Conservation (phyloP, 1,140 invertebrate genomes). For the Anthonomus grandis region DNA sequence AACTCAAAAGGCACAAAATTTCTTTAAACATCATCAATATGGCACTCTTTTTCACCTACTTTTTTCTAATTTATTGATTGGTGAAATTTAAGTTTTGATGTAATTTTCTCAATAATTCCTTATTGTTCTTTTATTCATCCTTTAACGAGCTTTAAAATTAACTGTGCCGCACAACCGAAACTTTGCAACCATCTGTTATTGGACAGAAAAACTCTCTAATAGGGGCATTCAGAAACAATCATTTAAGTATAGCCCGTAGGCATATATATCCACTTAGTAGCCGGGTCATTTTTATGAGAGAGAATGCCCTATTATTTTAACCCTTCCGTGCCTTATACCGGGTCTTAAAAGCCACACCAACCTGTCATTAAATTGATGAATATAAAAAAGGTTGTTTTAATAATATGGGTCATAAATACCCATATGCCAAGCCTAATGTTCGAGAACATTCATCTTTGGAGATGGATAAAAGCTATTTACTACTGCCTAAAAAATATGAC, state of each 20-base stretch:
- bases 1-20: no score
- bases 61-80: no score
- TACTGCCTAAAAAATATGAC: background rate
- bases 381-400: slow-evolving; percentile 16
- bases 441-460: background rate
- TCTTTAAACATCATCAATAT: no score
- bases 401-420: slow-evolving; percentile 16
- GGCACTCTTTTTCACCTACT: no score
- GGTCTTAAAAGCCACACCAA: background rate
- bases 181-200: no score
- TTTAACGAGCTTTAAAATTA: no score
- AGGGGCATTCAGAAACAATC: no score
- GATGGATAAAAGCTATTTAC: background rate
- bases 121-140: no score
- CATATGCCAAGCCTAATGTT: slow-evolving; percentile 11
- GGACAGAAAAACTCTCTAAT: no score
- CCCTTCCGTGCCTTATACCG: slow-evolving; percentile 13
- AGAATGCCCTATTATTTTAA: slow-evolving; percentile 11
- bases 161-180: no score
- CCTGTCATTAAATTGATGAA: slow-evolving; percentile 19
- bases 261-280: slow-evolving; percentile 3
- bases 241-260: slow-evolving; percentile 6
- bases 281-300: background rate
- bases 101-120: no score
- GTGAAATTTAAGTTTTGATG: no score